phyloP scores from a whole-genome alignment of 2,113 vertebrate genomes.

The Hypanus sabinus region DNA sequence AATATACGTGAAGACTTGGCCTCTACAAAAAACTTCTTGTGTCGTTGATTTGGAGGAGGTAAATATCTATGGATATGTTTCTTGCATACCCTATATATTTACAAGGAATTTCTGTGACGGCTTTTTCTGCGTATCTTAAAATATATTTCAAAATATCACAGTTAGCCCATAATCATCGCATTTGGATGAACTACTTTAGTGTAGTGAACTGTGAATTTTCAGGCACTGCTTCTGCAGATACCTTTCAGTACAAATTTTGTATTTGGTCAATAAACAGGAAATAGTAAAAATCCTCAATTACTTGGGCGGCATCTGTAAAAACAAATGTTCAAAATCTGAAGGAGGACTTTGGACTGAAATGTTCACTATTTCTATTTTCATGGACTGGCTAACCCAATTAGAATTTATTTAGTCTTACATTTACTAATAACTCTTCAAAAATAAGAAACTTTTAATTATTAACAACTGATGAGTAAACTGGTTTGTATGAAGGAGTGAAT shows the following conservation, averaged over 20 bases:
- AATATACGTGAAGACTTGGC: no score
- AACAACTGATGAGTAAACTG: background rate
- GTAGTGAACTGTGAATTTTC: no score
- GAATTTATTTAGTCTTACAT: background rate
- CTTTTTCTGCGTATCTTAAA: background rate
- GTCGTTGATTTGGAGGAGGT: background rate
- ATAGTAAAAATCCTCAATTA: no score
- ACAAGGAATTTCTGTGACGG: background rate
- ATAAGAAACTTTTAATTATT: background rate
- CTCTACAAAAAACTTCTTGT: no score
- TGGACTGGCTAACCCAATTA: no score
- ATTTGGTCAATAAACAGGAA: no score
- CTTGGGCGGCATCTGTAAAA: no score
- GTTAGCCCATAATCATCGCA: background rate
- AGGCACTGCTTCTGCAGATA: no score
- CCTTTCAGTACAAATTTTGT: background rate
- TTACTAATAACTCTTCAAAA: background rate
- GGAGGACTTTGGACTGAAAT: no score
- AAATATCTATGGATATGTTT: background rate
- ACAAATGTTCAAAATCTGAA: no score
- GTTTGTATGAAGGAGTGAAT: background rate
- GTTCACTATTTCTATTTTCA: no score
- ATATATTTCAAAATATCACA: background rate
- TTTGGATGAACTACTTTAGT: no score
- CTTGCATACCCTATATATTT: background rate